These are phyloP conservation scores for Gryllus longicercus DNA, from an alignment of 2,888 invertebrate genomes.

Conservation along the genomic window DNA sequence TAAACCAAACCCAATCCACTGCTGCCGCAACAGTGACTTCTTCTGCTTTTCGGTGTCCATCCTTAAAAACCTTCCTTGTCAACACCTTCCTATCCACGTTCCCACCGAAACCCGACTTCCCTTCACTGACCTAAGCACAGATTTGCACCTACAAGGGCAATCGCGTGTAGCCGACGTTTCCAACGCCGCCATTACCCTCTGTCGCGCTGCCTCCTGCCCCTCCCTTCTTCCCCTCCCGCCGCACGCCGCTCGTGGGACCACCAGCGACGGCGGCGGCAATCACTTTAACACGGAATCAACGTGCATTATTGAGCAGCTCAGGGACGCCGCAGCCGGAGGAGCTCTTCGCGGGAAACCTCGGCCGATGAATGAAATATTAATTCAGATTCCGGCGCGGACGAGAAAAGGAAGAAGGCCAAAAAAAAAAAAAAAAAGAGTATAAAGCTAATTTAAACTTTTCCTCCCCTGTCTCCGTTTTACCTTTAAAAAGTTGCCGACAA, in stretches of 20 bases:
- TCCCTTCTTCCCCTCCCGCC: too few relatives aligned
- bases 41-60: too few relatives aligned
- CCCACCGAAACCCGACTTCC: too few relatives aligned
- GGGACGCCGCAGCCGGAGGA: background rate
- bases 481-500: slow-evolving; percentile 17
- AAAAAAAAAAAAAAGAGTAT: background rate
- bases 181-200: too few relatives aligned
- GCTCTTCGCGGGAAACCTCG: background rate
- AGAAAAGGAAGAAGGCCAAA: background rate
- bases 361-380: slow-evolving; percentile 17
- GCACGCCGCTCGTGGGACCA: background rate
- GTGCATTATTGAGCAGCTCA: slow-evolving; percentile 11
- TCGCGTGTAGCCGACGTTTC: too few relatives aligned
- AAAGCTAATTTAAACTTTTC: slow-evolving; percentile 17
- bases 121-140: too few relatives aligned
- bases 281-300: slow-evolving; percentile 17
- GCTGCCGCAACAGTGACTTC: too few relatives aligned
- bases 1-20: too few relatives aligned
- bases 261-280: background rate
- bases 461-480: slow-evolving; percentile 2
- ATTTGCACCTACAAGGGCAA: too few relatives aligned
- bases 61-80: too few relatives aligned
- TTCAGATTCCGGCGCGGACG: background rate
- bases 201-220: too few relatives aligned
- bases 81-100: too few relatives aligned